phyloP scores from a whole-genome alignment of 92 coral and sea anemone species.

The Montipora capitata region DNA sequence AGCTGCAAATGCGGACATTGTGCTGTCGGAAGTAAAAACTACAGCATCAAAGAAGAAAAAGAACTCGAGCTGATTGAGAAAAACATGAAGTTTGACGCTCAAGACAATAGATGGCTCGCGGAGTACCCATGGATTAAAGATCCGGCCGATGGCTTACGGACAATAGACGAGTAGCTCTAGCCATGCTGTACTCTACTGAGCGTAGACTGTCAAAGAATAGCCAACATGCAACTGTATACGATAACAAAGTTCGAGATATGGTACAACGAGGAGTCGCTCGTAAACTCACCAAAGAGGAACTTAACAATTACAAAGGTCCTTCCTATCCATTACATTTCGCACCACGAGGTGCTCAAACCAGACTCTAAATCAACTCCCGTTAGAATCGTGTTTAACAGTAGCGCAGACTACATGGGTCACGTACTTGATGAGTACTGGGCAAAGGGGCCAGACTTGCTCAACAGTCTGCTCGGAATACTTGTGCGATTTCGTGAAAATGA shows the following conservation, averaged over 20 bases:
- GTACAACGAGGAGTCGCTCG: conserved; percentile 74
- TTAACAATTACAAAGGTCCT: conserved; percentile 65
- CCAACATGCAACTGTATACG: conserved; percentile 74
- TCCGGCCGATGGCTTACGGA: conserved; percentile 72
- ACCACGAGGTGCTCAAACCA: too few species aligned
- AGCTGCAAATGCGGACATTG: too few species aligned
- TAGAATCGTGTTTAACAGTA: conserved; percentile 73
- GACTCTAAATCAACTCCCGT: conserved; percentile 64
- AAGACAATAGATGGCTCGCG: conserved; percentile 45
- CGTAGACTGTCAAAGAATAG: conserved; percentile 10
- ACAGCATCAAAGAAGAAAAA: background rate
- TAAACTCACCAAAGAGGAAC: conserved; percentile 62
- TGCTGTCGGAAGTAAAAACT: too few species aligned
- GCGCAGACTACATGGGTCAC: conserved; percentile 66
- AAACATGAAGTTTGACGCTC: conserved; percentile 20
- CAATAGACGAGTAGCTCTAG: conserved; percentile 58
- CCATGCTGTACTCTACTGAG: conserved; percentile 77
- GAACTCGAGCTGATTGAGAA: background rate
- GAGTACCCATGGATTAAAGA: conserved; percentile 78
- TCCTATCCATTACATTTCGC: conserved; percentile 45
- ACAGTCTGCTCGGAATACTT: conserved; percentile 70
- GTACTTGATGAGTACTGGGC: conserved; percentile 68
- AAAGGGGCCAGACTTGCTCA: conserved; percentile 75
- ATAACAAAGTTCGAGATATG: conserved; percentile 79
- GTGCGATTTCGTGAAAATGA: conserved; percentile 77